Conservation (phyloP, 1,140 invertebrate genomes). For the Hyles vespertilio region DNA sequence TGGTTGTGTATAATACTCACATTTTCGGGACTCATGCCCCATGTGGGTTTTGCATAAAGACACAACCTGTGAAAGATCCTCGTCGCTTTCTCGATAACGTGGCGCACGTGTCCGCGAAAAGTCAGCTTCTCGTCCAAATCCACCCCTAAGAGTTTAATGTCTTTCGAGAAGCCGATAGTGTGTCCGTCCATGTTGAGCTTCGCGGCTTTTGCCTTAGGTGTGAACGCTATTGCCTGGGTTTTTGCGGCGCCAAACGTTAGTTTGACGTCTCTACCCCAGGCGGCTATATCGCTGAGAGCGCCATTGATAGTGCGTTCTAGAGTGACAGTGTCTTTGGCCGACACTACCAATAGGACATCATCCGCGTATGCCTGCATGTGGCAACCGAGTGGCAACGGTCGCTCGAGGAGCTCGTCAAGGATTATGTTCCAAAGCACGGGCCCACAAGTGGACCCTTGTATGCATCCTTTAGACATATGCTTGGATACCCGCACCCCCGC, state of each 20-base stretch:
- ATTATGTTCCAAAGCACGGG: neutral
- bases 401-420: neutral
- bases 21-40: neutral
- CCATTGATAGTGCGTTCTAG: neutral
- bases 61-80: too few relatives aligned
- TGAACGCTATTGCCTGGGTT: neutral
- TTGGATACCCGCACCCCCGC: too few relatives aligned
- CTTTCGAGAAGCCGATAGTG: neutral
- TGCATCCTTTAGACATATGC: neutral
- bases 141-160: slow-evolving; percentile 1
- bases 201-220: neutral
- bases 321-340: neutral
- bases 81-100: too few relatives aligned
- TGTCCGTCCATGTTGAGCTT: neutral
- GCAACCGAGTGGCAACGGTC: neutral
- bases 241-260: neutral
- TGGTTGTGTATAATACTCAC: too few relatives aligned
- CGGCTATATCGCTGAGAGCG: neutral
- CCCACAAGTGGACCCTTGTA: neutral
- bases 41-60: neutral
- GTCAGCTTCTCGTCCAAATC: neutral
- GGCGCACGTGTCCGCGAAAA: neutral
- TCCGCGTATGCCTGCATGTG: neutral
- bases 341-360: neutral
- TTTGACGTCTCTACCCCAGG: neutral